These are phyloP conservation scores for Latrodectus hesperus DNA, from an alignment of 2,888 invertebrate genomes.

Conservation along the genomic window DNA sequence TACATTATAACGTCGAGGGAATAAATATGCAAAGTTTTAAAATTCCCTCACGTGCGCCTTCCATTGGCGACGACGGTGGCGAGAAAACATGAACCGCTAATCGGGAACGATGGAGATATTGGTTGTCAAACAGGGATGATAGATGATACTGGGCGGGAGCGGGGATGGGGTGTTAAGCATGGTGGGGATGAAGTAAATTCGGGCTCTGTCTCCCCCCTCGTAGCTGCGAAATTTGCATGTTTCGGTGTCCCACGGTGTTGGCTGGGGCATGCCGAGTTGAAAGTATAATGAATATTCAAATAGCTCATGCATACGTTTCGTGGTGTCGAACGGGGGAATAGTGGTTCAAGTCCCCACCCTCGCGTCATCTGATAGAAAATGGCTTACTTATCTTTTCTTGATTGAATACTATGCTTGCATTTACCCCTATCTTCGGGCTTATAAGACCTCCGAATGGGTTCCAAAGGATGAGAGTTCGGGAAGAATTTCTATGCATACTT, in stretches of 20 bases:
- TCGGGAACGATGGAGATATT: constrained; percentile 60
- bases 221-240: constrained; percentile 59
- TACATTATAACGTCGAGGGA: not conserved
- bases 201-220: not conserved
- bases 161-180: not conserved
- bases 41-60: constrained; percentile 22
- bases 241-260: constrained; percentile 40
- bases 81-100: constrained; percentile 55
- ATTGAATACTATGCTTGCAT: not conserved
- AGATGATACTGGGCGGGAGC: constrained; percentile 38
- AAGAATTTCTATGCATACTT: no score
- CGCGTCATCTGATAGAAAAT: not conserved
- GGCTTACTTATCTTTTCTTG: not conserved
- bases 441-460: no score
- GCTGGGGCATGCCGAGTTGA: constrained; percentile 9
- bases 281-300: constrained; percentile 68
- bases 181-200: constrained; percentile 3
- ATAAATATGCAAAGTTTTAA: constrained; percentile 53
- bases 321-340: constrained; percentile 4
- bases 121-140: constrained; percentile 61
- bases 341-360: constrained; percentile 21
- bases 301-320: constrained; percentile 18
- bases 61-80: not conserved
- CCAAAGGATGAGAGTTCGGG: no score
- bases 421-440: not conserved